Evolutionary conservation across 92 coral and sea anemone species (phyloP), one percentile per base, ranked within the genome.

Genomic region (Epizoanthus stellaris): DNA sequence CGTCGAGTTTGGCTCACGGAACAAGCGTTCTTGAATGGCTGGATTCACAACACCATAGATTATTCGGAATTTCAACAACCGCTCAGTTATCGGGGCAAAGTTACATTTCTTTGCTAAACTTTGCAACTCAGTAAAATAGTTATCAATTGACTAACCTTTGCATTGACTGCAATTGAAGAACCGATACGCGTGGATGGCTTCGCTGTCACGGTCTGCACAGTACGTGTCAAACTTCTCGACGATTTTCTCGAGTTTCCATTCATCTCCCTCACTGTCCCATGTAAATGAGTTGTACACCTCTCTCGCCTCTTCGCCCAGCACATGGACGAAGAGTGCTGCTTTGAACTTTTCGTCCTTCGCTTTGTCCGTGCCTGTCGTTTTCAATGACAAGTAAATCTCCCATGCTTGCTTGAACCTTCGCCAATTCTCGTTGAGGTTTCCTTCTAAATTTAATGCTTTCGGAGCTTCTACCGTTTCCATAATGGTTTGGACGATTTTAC

Each of bases 221-320:
- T 61, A 58, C 30, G 9, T 72, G 3, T 38, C 9, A 59, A 84
- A 73, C 36, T 60, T 34, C 15, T 82, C 87, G 16, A 82, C 3
- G 0, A 82, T 84, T 73, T 84, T 75, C 11, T 65, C 75, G 19
- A 53, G 54, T 49, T 75, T 76, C 88, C 67, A 74, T n/a, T 56
- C 70, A 47, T 86, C 77, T 58, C 70, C 85, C 16, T 76, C 77
- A 1, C 8, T 19, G 54, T 25, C 70, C 89, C 80, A 77, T 0
- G 70, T 67, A 36, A 86, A 77, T 0, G 84, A 49, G 45, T 76
- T 85, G 84, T 76, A 84, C 3, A 76, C 70, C 20, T 76, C 89
- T 59, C 72, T 19, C 15, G 72, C 89, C 9, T 77, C 83, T 23
- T 76, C 77, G 16, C 85, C 84, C 20, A 76, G 59, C 0, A 64